Base-by-base conservation (phyloP, 2,113 vertebrate species). In the Shinisaurus crocodilurus region DNA sequence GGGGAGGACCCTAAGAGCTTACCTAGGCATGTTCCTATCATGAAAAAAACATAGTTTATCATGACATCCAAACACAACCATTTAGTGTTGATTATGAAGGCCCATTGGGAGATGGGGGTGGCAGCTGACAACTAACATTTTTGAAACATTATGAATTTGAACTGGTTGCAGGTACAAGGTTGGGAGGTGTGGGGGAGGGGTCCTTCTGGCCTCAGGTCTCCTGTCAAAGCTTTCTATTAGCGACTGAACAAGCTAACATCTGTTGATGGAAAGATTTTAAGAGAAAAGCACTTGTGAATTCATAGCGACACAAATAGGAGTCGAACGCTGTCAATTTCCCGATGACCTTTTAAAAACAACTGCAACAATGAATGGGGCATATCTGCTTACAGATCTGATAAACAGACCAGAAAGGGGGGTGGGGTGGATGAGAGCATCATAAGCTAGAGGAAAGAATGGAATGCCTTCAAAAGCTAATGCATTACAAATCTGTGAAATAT, bases 401-500 rank as follows among this genome's bases (percentile, higher is more conserved):
- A 76, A 75, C 60, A 88, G 92, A 2, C 50, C 76, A 90, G 75
- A 85, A 92, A 86, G 45, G 23, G 40, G 69, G 15, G 13, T 15
- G 50, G 60, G 45, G n/a, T 72, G 63, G 16, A 15, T 37, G 83
- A 89, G 89, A 92, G 88, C 32, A 57, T 79, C 84, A 93, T 92
- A 90, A 94, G 77, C 29, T 43, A 0, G 43, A 89, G 89, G 67
- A 48, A 89, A 50, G 90, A 0, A 0, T 82, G 57, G 40, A 32
- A 77, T 50, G 2, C 84, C 72, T 86, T 67, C 54, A 16, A 69
- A 93, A 95, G 88, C 48, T 76, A 83, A 90, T 25, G 2, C 29
- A 89, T 89, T 91, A 88, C 91, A 94, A 92, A 87, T 67, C 89
- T 85, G 37, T 29, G 89, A 96, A 93, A 94, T 94, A 93, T 88